Evolutionary conservation across 2,797 vertebrate species (phyloP).

Genomic region (Diplodus puntazzo): DNA sequence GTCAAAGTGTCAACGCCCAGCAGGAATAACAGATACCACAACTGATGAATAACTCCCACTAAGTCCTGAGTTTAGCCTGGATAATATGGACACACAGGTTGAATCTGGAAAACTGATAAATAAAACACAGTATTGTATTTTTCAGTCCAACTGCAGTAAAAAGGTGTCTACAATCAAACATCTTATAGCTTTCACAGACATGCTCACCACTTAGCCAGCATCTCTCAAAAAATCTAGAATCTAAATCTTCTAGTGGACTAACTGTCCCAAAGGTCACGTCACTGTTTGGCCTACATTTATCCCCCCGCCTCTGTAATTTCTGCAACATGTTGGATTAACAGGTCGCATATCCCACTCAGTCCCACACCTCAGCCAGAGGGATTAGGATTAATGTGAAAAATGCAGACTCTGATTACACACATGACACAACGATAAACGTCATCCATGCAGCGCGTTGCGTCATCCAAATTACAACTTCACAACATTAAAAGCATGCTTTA

Average conservation of each 20-base stretch:
- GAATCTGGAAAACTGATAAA: background rate
- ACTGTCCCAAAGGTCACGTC: conserved; percentile 9
- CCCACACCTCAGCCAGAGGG: conserved; percentile 64
- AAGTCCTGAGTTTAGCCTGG: background rate
- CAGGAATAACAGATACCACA: conserved; percentile 43
- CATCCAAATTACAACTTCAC: conserved; percentile 55
- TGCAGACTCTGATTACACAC: conserved; percentile 56
- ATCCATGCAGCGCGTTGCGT: conserved; percentile 35
- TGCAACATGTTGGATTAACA: conserved; percentile 61
- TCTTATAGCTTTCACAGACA: background rate
- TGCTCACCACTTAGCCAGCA: background rate
- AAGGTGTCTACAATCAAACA: background rate
- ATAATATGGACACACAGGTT: background rate
- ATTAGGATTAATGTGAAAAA: conserved; percentile 63
- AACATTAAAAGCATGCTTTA: conserved; percentile 37
- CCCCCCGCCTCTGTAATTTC: conserved; percentile 25
- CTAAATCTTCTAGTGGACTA: conserved; percentile 21
- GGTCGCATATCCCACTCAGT: conserved; percentile 32
- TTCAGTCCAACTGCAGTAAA: background rate
- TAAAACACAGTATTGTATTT: background rate
- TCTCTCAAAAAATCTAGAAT: background rate
- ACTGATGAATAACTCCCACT: conserved; percentile 8
- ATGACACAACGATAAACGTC: conserved; percentile 22
- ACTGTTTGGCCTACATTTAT: conserved; percentile 33
- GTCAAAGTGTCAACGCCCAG: conserved; percentile 34